Percentiles rank a stretch among this genome's conserved stretches.
These are phyloP conservation scores for Mormyrus proboscirostris DNA, from an alignment of 2,797 vertebrate species.

Conservation along the genomic window DNA sequence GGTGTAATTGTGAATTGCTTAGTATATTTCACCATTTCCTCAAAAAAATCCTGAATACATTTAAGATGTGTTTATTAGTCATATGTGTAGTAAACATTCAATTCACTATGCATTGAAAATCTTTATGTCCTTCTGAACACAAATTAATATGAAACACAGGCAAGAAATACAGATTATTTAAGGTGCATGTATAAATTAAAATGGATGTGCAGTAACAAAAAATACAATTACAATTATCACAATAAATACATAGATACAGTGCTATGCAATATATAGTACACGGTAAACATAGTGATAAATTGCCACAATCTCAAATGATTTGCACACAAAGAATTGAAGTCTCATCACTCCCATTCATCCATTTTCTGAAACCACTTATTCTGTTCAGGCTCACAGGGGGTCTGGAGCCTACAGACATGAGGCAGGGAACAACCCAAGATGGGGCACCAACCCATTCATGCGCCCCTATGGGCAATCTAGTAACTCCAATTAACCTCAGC, in stretches of 20 bases:
- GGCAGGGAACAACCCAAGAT: background rate
- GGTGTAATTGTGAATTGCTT: background rate
- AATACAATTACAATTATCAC: background rate
- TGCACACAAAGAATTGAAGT: background rate
- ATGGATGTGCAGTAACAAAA: background rate
- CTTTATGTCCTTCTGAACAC: background rate
- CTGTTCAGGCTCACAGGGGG: background rate
- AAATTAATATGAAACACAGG: background rate
- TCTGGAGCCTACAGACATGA: background rate
- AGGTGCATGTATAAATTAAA: background rate
- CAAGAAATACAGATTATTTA: background rate
- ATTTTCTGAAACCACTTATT: background rate
- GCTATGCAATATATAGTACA: background rate
- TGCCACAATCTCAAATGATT: background rate
- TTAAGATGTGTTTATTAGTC: background rate
- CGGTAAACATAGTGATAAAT: background rate
- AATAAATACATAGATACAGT: background rate
- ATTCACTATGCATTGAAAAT: background rate
- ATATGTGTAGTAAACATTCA: background rate
- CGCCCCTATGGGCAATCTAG: background rate
- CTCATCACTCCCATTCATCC: background rate
- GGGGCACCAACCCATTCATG: background rate
- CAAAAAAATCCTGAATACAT: background rate
- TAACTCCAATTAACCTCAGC: background rate
- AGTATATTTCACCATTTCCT: background rate